Conservation (phyloP, 64 coral and sea anemone species). For the Trachythela sp. region DNA sequence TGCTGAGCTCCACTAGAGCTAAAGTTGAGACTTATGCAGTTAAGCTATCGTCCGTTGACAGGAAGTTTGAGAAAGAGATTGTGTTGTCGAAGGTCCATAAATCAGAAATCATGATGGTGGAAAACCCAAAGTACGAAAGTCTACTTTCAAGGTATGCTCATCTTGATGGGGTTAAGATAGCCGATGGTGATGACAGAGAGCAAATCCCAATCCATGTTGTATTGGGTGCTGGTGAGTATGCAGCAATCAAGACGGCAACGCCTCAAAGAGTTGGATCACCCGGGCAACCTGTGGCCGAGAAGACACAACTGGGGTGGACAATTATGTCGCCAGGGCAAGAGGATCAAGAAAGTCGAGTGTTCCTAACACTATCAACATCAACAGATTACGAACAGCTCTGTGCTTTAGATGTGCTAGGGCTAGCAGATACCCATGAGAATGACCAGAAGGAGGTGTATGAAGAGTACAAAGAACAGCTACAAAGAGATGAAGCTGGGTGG, state of each 20-base stretch:
- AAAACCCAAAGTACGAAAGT: background rate
- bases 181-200: background rate
- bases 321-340: background rate
- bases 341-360: background rate
- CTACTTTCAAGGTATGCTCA: background rate
- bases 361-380: background rate
- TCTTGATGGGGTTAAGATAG: background rate
- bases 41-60: background rate
- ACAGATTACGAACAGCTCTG: background rate
- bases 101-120: background rate
- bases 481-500: background rate
- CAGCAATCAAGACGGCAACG: background rate
- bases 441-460: background rate
- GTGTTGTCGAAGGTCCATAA: background rate
- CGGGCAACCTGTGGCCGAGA: background rate
- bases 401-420: background rate
- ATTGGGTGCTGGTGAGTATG: background rate
- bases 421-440: background rate
- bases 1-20: slow-evolving; percentile 7
- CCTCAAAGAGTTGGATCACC: background rate
- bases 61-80: background rate
- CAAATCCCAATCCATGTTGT: background rate
- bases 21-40: background rate
- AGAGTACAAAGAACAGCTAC: background rate
- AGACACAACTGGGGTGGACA: background rate